Percentiles rank a stretch among this genome's conserved stretches.
These are phyloP conservation scores for Drosophila arizonae DNA, from an alignment of 1,140 invertebrate species.

Conservation along the genomic window DNA sequence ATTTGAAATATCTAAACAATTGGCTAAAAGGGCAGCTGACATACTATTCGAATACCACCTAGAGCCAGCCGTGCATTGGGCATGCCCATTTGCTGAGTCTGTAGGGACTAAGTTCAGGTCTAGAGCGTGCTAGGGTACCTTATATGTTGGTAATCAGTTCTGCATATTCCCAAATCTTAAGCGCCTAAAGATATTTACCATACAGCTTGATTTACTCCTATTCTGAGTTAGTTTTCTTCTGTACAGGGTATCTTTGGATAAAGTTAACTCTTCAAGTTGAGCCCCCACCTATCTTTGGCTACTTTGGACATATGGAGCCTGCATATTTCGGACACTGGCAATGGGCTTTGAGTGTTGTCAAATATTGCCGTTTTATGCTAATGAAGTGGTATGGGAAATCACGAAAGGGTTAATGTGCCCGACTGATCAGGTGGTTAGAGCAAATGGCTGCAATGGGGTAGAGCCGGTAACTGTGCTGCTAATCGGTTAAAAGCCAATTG, in stretches of 20 bases:
- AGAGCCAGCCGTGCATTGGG: not conserved
- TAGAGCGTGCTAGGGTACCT: too few species aligned
- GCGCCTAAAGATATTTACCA: too few species aligned
- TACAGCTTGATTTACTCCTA: too few species aligned
- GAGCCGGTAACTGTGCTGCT: constrained; percentile 39
- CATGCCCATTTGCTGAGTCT: not conserved
- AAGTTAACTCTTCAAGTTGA: too few species aligned
- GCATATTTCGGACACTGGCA: constrained; percentile 25
- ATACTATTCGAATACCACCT: not conserved
- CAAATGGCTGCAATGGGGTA: not conserved
- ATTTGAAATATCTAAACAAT: constrained; percentile 46
- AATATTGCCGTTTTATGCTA: constrained; percentile 73
- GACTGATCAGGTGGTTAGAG: constrained; percentile 2
- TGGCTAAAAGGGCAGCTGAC: constrained; percentile 37
- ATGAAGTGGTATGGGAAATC: constrained; percentile 56
- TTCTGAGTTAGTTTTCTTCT: too few species aligned
- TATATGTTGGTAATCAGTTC: too few species aligned
- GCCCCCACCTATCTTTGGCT: not conserved
- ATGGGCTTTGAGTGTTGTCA: constrained; percentile 45
- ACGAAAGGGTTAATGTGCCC: constrained; percentile 51
- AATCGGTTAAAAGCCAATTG: constrained; percentile 79
- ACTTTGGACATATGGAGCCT: constrained; percentile 39
- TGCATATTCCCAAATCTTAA: too few species aligned
- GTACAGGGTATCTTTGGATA: too few species aligned
- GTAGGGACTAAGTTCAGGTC: not conserved